phyloP scores from a whole-genome alignment of 2,888 invertebrate species.

The Lypha dubia region DNA sequence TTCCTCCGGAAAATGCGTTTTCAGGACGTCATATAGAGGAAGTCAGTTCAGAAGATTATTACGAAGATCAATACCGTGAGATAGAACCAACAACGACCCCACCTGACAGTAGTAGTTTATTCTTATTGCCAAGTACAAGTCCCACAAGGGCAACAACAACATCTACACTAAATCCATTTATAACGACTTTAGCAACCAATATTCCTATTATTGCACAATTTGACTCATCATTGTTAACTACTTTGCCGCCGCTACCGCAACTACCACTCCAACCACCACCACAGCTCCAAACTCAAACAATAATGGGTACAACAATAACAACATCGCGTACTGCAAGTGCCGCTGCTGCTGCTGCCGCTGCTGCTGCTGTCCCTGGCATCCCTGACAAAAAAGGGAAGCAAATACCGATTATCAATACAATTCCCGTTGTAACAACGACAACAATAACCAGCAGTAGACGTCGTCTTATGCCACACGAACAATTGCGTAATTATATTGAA shows the following conservation, averaged over 20 bases:
- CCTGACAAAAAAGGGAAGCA: conserved; percentile 72
- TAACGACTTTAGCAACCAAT: conserved; percentile 25
- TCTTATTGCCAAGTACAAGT: conserved; percentile 50
- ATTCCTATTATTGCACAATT: conserved; percentile 42
- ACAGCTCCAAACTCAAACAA: conserved; percentile 8
- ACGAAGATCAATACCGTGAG: conserved; percentile 77
- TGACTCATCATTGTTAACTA: conserved; percentile 57
- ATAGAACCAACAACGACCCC: conserved; percentile 64
- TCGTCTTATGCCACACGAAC: conserved; percentile 81
- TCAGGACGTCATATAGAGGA: conserved; percentile 37
- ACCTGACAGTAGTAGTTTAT: conserved; percentile 26
- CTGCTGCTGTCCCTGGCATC: conserved; percentile 57
- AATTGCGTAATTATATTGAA: conserved; percentile 82
- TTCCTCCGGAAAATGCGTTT: conserved; percentile 69
- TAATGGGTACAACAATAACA: conserved; percentile 43
- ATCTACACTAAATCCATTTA: conserved; percentile 27
- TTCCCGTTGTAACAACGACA: conserved; percentile 40
- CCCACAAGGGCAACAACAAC: conserved; percentile 2
- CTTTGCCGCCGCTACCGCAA: conserved; percentile 57
- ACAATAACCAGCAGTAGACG: conserved; percentile 69
- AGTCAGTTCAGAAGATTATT: conserved; percentile 78
- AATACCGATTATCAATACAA: conserved; percentile 59
- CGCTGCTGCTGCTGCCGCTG: conserved; percentile 57
- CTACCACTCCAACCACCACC: background rate
- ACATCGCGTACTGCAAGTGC: conserved; percentile 61